phyloP scores from a whole-genome alignment of 2,113 vertebrate genomes.

The Cromileptes altivelis region DNA sequence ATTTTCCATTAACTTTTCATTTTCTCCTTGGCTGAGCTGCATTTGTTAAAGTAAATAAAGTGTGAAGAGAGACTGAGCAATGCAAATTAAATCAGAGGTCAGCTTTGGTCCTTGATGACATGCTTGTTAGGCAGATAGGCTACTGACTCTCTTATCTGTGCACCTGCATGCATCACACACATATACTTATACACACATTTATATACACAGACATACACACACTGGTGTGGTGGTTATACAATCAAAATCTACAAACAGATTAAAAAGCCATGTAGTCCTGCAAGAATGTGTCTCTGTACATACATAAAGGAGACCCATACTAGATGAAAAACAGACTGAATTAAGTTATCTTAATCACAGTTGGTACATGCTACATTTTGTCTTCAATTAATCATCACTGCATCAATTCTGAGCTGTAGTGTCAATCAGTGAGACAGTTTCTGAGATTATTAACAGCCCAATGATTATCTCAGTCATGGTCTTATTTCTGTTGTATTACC shows the following conservation, averaged over 20 bases:
- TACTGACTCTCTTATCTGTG: constrained; percentile 25
- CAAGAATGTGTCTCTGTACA: not conserved
- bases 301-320: not conserved
- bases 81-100: constrained; percentile 43
- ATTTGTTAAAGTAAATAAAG: constrained; percentile 48
- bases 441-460: not conserved
- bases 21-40: constrained; percentile 55
- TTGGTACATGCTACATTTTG: not conserved
- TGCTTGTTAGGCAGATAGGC: constrained; percentile 40
- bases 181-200: not conserved
- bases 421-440: not conserved
- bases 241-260: not conserved
- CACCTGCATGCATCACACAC: not conserved
- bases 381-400: not conserved
- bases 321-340: not conserved
- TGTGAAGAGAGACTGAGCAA: constrained; percentile 36
- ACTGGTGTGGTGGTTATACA: not conserved
- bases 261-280: not conserved
- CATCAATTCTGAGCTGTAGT: not conserved
- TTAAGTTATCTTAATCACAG: not conserved
- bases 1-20: constrained; percentile 64
- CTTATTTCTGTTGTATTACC: not conserved
- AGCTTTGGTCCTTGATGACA: constrained; percentile 13
- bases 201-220: not conserved
- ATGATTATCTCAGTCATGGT: not conserved